Percentiles rank a stretch among this genome's conserved stretches.
These are phyloP conservation scores for Chlorospingus flavigularis DNA, from an alignment of 2,797 vertebrate species.

Conservation along the genomic window DNA sequence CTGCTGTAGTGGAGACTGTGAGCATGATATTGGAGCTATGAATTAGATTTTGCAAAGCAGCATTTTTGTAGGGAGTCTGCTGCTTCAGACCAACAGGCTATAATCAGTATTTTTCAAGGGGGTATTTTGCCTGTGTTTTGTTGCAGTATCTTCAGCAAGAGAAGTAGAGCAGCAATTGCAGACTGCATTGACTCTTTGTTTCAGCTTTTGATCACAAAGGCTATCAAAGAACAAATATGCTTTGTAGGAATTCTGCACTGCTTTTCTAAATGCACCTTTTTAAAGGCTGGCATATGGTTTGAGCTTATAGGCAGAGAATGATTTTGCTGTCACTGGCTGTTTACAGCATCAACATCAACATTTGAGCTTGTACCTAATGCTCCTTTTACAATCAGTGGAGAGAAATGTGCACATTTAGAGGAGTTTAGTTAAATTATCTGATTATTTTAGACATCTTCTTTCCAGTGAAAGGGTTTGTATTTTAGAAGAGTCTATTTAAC, in stretches of 20 bases:
- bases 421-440: neutral
- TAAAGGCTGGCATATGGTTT: neutral
- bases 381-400: neutral
- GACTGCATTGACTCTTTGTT: neutral
- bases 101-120: slow-evolving; percentile 40
- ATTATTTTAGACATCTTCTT: slow-evolving; percentile 1
- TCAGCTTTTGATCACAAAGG: neutral
- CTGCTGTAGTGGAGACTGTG: neutral
- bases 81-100: slow-evolving; percentile 11
- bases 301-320: neutral
- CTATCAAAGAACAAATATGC: neutral
- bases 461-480: neutral
- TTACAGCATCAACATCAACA: neutral
- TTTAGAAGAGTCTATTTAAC: neutral
- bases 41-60: slow-evolving; percentile 17
- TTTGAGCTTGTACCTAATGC: neutral
- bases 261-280: neutral
- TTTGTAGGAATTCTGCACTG: neutral
- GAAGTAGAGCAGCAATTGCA: neutral
- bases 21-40: neutral
- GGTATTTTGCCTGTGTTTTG: slow-evolving; percentile 37
- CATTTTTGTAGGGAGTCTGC: neutral
- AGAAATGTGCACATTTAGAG: neutral
- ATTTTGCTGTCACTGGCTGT: neutral
- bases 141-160: neutral